A percentile compares a stretch with the other conserved stretches of the same genome.
These are phyloP conservation scores for Oryzaephilus surinamensis DNA, from an alignment of 1,140 invertebrate species.

Conservation along the genomic window DNA sequence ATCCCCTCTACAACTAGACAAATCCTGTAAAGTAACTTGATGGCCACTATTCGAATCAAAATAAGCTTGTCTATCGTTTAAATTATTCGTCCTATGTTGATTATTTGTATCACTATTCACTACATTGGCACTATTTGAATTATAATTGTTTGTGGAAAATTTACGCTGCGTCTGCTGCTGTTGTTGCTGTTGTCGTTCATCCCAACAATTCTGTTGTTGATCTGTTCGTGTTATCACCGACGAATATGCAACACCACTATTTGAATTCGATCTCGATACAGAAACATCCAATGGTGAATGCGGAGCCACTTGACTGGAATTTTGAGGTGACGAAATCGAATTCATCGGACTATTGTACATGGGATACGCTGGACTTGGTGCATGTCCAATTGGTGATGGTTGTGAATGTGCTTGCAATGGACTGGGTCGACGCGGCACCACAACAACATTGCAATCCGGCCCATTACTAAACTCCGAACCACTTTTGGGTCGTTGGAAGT, in stretches of 20 bases:
- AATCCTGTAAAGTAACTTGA: constrained; percentile 53
- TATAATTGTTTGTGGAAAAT: constrained; percentile 19
- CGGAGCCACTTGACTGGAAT: constrained; percentile 46
- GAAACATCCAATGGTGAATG: constrained; percentile 58
- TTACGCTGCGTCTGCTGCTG: constrained; percentile 6
- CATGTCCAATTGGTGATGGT: constrained; percentile 46
- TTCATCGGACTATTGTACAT: constrained; percentile 69
- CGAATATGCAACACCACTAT: constrained; percentile 52
- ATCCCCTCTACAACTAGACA: constrained; percentile 58
- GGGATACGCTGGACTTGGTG: constrained; percentile 63
- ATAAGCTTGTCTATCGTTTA: constrained; percentile 37
- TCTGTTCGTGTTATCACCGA: constrained; percentile 55
- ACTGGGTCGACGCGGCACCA: constrained; percentile 54
- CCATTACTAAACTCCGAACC: constrained; percentile 37
- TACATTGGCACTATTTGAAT: constrained; percentile 16
- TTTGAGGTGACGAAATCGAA: constrained; percentile 56
- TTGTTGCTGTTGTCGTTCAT: constrained; percentile 31
- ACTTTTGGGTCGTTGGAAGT: constrained; percentile 56
- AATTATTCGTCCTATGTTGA: constrained; percentile 19
- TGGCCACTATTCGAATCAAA: constrained; percentile 40
- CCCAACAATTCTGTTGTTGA: constrained; percentile 41
- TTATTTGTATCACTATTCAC: constrained; percentile 7
- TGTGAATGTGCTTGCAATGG: constrained; percentile 56
- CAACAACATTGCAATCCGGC: constrained; percentile 51
- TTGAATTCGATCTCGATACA: constrained; percentile 49